Evolutionary conservation across 1,140 invertebrate genomes (phyloP), one percentile per base, ranked within the genome.

Genomic region (Sesamia nonagrioides): DNA sequence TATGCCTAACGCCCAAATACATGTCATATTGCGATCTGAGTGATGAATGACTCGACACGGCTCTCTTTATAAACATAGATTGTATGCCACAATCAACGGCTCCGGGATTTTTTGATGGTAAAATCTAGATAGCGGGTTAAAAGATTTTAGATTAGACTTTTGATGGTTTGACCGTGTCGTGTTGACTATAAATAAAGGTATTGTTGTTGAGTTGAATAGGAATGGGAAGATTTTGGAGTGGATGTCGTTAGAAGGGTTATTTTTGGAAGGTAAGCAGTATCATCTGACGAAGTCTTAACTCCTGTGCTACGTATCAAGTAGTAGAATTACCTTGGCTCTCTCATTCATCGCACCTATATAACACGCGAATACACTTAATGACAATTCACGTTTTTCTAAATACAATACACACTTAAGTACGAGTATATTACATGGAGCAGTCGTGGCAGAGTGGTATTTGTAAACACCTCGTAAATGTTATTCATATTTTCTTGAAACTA

Each of bases 71-170:
- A n/a, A n/a, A 71, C 48, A 27, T 71, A 54, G 63, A 68, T 50
- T 68, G 63, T 50, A 68, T 68, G 63, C 17, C 42, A 37, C 63
- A 48, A 48, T 69, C 33, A 17, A 61, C 42, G 18, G 42, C 45
- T 33, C 13, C 42, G 68, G 27, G 17, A n/a, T 52, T 71, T 56
- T 71, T 71, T 71, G 68, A 71, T 37, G 68, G 27, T 17, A 37
- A 71, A 71, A 71, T 71, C 68, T 71, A 52, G 68, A 71, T 71
- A 48, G 68, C 68, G 50, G 18, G n/a, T 48, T 71, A 54, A 54
- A 69, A 71, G 68, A 52, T 71, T 71, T 71, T 71, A 52, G 68
- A 52, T 52, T 71, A 45, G 37, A 6, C 27, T 69, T 69, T 52
- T 52, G 33, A 71, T 71, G 66, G 21, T 69, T 48, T 48, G 66